phyloP scores from a whole-genome alignment of 2,113 vertebrate species.

The Pelvicachromis taeniatus region DNA sequence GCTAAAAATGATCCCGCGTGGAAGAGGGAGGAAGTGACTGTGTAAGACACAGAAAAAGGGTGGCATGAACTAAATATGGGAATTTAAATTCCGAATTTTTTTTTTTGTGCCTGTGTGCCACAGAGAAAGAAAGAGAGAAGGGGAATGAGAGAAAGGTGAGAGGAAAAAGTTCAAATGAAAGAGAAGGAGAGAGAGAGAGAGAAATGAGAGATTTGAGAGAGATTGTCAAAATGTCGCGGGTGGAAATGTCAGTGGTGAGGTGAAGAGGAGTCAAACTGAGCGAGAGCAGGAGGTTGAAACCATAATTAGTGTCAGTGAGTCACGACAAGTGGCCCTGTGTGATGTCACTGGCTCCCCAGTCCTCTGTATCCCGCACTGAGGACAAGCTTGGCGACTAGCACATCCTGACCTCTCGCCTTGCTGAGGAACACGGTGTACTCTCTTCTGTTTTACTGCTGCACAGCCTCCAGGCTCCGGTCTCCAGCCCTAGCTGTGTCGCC shows the following conservation, averaged over 20 bases:
- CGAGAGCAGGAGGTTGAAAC: constrained; percentile 43
- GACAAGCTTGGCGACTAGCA: constrained; percentile 34
- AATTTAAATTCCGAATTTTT: not conserved
- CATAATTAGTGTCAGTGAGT: constrained; percentile 60
- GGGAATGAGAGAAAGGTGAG: not conserved
- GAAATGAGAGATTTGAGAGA: constrained; percentile 43
- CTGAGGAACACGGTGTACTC: constrained; percentile 41
- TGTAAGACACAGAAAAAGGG: not conserved
- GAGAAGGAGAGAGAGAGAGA: not conserved
- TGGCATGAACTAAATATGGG: not conserved
- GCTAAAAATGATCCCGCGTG: not conserved
- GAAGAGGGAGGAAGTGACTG: not conserved
- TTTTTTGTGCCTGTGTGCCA: not conserved
- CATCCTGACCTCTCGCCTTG: constrained; percentile 48
- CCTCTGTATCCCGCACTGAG: constrained; percentile 18
- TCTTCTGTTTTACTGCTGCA: constrained; percentile 27
- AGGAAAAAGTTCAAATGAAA: constrained; percentile 18
- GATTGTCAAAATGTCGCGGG: constrained; percentile 61
- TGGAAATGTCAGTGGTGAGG: constrained; percentile 57
- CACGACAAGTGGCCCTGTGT: constrained; percentile 25
- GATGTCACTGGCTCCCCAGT: constrained; percentile 42
- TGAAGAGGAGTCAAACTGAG: constrained; percentile 61
- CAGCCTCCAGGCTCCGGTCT: constrained; percentile 17
- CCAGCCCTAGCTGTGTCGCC: not conserved
- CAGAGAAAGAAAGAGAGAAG: not conserved